These are phyloP conservation scores for Pyrgilauda ruficollis DNA, from an alignment of 2,113 vertebrate species.

Conservation along the genomic window DNA sequence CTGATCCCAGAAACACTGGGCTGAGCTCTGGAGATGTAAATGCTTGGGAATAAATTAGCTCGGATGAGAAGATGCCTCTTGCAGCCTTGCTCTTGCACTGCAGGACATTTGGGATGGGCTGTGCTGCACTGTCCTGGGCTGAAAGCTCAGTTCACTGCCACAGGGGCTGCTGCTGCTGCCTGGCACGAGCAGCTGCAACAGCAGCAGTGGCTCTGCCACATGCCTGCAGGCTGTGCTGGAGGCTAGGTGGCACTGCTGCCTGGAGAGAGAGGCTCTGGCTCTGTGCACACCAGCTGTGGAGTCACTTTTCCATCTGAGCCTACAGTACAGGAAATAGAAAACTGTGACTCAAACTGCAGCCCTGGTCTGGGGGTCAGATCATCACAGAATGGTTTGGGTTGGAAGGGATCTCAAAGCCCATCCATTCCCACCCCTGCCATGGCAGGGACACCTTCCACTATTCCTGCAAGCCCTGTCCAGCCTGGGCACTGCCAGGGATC, in stretches of 20 bases:
- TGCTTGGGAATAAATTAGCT: not conserved
- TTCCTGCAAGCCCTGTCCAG: fast-evolving
- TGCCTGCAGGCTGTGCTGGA: not conserved
- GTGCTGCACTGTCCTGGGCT: not conserved
- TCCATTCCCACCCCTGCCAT: not conserved
- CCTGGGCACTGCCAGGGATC: not conserved
- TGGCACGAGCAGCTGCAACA: not conserved
- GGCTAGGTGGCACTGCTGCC: not conserved
- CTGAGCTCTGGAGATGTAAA: not conserved
- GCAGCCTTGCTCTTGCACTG: not conserved
- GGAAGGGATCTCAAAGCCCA: not conserved
- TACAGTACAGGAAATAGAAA: not conserved
- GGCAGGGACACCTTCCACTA: not conserved
- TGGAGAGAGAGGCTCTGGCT: not conserved
- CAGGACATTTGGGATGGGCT: fast-evolving
- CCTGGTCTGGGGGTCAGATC: fast-evolving
- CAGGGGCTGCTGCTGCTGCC: not conserved
- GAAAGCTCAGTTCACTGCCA: not conserved
- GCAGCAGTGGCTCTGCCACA: not conserved
- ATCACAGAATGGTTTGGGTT: not conserved
- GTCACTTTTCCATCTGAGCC: not conserved
- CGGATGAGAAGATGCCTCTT: not conserved
- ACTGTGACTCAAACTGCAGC: not conserved
- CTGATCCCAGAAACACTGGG: not conserved
- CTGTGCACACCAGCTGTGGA: not conserved